A percentile compares a stretch with the other conserved stretches of the same genome.
Evolutionary conservation across 2,113 vertebrate species (phyloP).

Genomic region (Phylloscopus whistleri): DNA sequence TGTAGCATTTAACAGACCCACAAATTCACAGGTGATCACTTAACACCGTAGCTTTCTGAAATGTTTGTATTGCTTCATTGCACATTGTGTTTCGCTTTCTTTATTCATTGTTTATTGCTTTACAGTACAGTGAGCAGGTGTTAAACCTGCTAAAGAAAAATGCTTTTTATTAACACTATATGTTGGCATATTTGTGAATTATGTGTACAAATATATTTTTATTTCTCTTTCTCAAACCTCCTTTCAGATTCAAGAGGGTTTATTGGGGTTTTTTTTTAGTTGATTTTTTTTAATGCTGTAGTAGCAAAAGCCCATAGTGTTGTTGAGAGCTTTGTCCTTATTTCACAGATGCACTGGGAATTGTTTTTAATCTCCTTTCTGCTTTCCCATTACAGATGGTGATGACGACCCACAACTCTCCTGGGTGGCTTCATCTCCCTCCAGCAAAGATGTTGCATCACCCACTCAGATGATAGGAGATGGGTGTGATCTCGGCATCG

Average conservation of each 20-base stretch:
- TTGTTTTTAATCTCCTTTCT: conserved; percentile 84
- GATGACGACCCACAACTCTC: conserved; percentile 98
- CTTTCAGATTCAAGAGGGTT: conserved; percentile 35
- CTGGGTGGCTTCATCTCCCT: conserved; percentile 99
- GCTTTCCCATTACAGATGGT: conserved; percentile 93
- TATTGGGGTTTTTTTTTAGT: neutral
- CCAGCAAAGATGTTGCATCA: conserved; percentile 99
- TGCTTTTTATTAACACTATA: neutral
- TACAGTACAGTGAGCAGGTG: conserved; percentile 47
- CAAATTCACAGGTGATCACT: conserved; percentile 56
- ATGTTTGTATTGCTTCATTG: conserved; percentile 49
- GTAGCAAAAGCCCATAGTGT: conserved; percentile 67
- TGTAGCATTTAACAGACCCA: conserved; percentile 42
- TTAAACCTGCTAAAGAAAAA: conserved; percentile 54
- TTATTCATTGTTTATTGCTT: conserved; percentile 62
- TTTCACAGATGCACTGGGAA: conserved; percentile 87
- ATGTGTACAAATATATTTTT: neutral
- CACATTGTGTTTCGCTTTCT: conserved; percentile 51
- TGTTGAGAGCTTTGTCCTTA: conserved; percentile 84
- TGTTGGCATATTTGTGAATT: neutral
- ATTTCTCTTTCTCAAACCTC: neutral
- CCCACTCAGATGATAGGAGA: conserved; percentile 97
- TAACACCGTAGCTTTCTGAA: conserved; percentile 46
- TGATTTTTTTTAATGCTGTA: conserved; percentile 32
- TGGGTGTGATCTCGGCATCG: conserved; percentile 94